phyloP scores from a whole-genome alignment of 2,888 invertebrate species.

The Glyphotaelius pellucidus region DNA sequence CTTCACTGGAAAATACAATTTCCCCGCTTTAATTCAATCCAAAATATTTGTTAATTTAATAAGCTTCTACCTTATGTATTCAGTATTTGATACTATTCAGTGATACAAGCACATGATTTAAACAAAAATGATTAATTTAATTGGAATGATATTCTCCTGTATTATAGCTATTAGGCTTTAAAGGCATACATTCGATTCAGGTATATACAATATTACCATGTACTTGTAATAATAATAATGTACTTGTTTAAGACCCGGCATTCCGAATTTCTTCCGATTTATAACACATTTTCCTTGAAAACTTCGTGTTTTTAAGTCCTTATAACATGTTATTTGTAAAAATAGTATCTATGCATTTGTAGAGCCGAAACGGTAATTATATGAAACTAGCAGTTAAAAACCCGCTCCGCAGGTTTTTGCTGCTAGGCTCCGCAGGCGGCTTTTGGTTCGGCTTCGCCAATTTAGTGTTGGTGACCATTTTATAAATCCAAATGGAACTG shows the following conservation, averaged over 20 bases:
- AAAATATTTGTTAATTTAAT: conserved; percentile 37
- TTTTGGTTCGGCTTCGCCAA: no score
- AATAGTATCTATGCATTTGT: no score
- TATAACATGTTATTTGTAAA: no score
- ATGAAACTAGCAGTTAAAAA: no score
- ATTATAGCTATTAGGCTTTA: not conserved
- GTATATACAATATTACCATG: not conserved
- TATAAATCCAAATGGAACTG: no score
- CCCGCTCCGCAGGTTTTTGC: no score
- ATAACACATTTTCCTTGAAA: no score
- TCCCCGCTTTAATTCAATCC: conserved; percentile 6
- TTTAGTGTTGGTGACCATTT: no score
- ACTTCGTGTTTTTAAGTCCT: no score
- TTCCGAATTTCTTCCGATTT: no score
- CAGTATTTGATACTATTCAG: not conserved
- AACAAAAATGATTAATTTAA: not conserved
- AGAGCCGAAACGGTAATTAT: no score
- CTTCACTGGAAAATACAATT: not conserved
- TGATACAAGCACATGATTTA: not conserved
- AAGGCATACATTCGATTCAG: not conserved
- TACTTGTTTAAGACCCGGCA: not conserved
- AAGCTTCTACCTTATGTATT: conserved; percentile 14
- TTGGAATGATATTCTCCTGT: not conserved
- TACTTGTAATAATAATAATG: not conserved
- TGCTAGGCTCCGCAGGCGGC: no score